Evolutionary conservation across 1,140 invertebrate genomes (phyloP).

Genomic region (Drosophila parabipectinata): DNA sequence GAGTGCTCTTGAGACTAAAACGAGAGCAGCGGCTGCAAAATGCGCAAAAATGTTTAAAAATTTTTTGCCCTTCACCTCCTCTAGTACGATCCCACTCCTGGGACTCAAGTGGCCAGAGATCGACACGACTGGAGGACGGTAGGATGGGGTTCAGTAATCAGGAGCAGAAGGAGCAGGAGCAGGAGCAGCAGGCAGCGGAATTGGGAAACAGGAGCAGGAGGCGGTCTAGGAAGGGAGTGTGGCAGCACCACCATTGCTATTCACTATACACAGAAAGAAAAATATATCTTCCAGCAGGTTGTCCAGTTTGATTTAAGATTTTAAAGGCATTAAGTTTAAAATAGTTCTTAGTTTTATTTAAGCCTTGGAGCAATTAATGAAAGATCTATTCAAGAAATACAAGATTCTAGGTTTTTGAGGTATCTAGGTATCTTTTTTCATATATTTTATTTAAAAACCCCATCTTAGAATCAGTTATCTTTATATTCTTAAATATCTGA

Average conservation of each 20-base stretch:
- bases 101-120: slow-evolving; percentile 32
- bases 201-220: slow-evolving; percentile 3
- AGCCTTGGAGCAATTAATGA: no score
- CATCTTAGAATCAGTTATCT: no score
- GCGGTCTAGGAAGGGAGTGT: slow-evolving; percentile 28
- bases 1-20: slow-evolving; percentile 61
- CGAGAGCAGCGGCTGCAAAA: slow-evolving; percentile 55
- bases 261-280: slow-evolving; percentile 14
- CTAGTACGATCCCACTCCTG: neutral
- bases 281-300: neutral
- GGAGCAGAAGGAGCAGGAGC: neutral
- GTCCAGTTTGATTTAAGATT: neutral
- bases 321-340: no score
- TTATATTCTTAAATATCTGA: no score
- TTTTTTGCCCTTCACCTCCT: neutral
- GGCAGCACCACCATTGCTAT: slow-evolving; percentile 31
- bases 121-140: slow-evolving; percentile 24
- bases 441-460: no score
- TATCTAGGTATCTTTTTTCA: no score
- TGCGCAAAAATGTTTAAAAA: slow-evolving; percentile 56
- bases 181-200: slow-evolving; percentile 9
- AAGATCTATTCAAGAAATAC: no score
- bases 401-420: no score
- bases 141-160: slow-evolving; percentile 11
- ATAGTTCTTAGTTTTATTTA: no score